Conservation (phyloP, 2,888 invertebrate species). For the Rosalia funebris region DNA sequence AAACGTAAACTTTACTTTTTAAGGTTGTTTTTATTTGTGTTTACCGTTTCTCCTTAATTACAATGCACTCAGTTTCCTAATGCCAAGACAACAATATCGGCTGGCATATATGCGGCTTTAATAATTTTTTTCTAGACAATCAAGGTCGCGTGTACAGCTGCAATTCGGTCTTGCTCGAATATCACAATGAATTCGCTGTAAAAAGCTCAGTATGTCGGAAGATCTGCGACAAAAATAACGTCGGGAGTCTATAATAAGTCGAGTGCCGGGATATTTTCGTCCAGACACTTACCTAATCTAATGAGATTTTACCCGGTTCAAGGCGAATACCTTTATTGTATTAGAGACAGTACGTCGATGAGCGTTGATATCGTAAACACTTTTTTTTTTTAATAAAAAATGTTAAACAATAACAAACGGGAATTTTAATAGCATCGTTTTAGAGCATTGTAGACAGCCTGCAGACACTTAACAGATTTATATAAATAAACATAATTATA, state of each 20-base stretch:
- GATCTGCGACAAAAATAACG: slow-evolving; percentile 19
- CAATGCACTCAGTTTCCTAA: no score
- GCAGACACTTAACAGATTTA: neutral
- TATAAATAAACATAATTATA: slow-evolving; percentile 1
- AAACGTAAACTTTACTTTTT: no score
- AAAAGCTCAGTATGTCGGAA: slow-evolving; percentile 14
- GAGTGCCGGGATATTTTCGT: slow-evolving; percentile 19
- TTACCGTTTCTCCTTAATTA: no score
- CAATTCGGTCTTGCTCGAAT: neutral
- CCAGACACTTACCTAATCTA: slow-evolving; percentile 23
- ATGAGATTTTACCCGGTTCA: slow-evolving; percentile 22
- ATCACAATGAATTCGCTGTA: slow-evolving; percentile 7
- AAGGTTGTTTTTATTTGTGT: no score
- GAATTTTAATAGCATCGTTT: neutral
- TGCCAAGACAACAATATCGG: no score
- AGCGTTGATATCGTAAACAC: neutral
- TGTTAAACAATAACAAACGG: neutral
- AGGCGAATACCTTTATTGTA: slow-evolving; percentile 8
- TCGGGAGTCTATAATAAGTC: slow-evolving; percentile 12
- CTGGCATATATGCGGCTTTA: no score
- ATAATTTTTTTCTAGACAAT: no score
- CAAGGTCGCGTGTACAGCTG: neutral
- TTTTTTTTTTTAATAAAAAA: neutral
- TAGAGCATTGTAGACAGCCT: neutral
- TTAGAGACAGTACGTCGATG: neutral